Evolutionary conservation across 1,140 invertebrate genomes (phyloP), one percentile per base, ranked within the genome.

Genomic region (Dendroctonus valens): DNA sequence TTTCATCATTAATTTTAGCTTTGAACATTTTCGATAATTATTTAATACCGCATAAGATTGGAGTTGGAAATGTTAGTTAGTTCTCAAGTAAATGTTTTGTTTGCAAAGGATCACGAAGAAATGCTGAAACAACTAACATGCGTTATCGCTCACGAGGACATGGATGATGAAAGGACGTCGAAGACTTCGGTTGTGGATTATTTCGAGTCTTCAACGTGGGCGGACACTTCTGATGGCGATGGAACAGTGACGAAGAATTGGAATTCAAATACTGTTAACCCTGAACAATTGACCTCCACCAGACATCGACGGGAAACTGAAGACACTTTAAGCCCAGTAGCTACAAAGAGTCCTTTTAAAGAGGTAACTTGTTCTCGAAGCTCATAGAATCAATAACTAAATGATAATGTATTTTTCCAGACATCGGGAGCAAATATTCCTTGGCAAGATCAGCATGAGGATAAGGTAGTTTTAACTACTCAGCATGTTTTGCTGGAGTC

Each of bases 81-180:
- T 11, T 46, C 1, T 46, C 4, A 46, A 11, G 42, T 11, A 46
- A 46, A 0, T 46, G 2, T 3, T 15, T 41, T 42, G 8, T 75
- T 73, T 37, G 58, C 26, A 26, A 26, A 82, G 81, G 76, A 81
- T 68, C 77, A 75, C 7, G 79, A 81, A 62, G 79, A 81, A 55
- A 76, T 82, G 61, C 74, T 81, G 52, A 75, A 74, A 58, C 75
- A 79, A 68, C 68, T 82, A 37, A 76, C 79, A 5, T 82, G 81
- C 63, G 74, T 76, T 3, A 75, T 76, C 52, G 63, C 73, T 0
- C 71, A 75, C 11, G 78, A 77, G 11, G 73, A 74, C 44, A 72
- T 73, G 39, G 74, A 76, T 14, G 76, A 79, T 14, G 75, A 77
- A 40, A 76, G 75, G 65, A 55, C 70, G 26, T 73, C 71, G 15